Base-by-base conservation (phyloP, 2,797 vertebrate species). In the Ptychadena robeensis region DNA sequence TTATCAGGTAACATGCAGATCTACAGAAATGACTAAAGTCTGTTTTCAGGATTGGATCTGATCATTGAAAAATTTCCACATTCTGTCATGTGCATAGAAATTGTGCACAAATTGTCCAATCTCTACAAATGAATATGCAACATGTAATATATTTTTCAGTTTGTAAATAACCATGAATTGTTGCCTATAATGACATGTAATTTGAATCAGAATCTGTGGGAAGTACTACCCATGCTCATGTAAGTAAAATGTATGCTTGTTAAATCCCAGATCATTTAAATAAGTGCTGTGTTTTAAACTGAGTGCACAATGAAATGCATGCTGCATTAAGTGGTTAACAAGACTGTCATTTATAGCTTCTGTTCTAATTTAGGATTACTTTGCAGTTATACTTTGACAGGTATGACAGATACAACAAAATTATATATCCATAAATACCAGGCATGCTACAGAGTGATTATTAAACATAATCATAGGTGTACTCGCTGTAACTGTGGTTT, bases 391-490 rank as follows among this genome's bases (percentile, higher is more conserved):
- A 30, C 53, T 73, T 68, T 84, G 70, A 84, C 77, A 79, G 74
- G 22, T 78, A 78, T 31, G 61, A 81, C 61, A 68, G 53, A 27
- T 82, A 68, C 44, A 74, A 63, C 70, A 74, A 84, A 74, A 79
- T 80, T 84, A 84, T 69, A 80, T 80, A 80, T 64, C 77, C 71
- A 84, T 74, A 73, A 80, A 84, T 48, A 75, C 66, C 69, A 80
- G 79, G 71, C 59, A 61, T 70, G 63, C 64, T 73, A 31, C 69
- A 59, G 40, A 27, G 70, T 73, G 71, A 84, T 80, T 74, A 80
- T 84, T 80, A 80, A 63, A 15, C 67, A 67, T 69, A 73, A 84
- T 80, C 35, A 40, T 69, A 75, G 76, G 77, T 75, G 71, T 80
- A 84, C 73, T 69, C 71, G 69, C 28, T 74, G 82, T 80, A 84